phyloP scores from a whole-genome alignment of 2,113 vertebrate species.

The Centropristis striata region DNA sequence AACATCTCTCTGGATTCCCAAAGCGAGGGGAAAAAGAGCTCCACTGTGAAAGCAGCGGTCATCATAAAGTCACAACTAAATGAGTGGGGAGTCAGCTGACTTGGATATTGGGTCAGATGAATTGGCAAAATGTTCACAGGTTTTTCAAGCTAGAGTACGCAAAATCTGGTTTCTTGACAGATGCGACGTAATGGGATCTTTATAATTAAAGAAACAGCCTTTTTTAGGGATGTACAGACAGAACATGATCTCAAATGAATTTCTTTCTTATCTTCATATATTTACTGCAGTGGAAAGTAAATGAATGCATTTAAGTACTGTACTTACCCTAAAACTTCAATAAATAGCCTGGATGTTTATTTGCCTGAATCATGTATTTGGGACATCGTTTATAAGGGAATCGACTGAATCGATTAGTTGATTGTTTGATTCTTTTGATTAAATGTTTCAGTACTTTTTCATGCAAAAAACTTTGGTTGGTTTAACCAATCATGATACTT shows the following conservation, averaged over 20 bases:
- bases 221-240: not conserved
- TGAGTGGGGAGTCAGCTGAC: conserved; percentile 7
- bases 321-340: too few species aligned
- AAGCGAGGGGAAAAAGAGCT: not conserved
- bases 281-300: too few species aligned
- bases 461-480: too few species aligned
- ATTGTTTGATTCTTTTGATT: too few species aligned
- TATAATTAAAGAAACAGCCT: not conserved
- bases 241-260: not conserved
- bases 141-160: conserved; percentile 1
- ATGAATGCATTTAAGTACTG: too few species aligned
- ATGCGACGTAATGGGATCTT: not conserved
- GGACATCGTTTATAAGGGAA: too few species aligned
- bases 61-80: conserved; percentile 18
- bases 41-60: conserved; percentile 27
- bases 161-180: not conserved
- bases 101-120: not conserved
- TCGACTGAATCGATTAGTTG: too few species aligned
- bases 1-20: conserved; percentile 28
- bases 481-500: too few species aligned
- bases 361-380: too few species aligned
- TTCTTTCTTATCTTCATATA: too few species aligned
- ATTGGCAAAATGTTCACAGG: not conserved
- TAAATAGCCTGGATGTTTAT: too few species aligned
- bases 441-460: too few species aligned